These are phyloP conservation scores for Pristionchus mayeri DNA, from an alignment of 2,888 invertebrate genomes.

Conservation along the genomic window DNA sequence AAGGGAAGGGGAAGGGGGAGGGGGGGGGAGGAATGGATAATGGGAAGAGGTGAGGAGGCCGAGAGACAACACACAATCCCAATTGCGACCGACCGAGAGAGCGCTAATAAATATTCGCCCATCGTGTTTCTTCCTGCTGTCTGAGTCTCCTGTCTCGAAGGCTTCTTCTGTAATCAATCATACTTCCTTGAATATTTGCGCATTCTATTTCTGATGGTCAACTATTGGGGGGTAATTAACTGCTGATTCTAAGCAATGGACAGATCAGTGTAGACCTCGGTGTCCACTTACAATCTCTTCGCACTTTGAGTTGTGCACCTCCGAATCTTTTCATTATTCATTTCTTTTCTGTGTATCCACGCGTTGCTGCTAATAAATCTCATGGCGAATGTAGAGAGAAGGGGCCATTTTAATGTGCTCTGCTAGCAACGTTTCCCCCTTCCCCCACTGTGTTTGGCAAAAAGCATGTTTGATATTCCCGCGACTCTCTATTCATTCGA, in stretches of 20 bases:
- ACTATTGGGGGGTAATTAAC: too few species aligned
- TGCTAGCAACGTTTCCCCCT: not conserved
- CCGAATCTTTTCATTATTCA: conserved; percentile 18
- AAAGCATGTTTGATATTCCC: not conserved
- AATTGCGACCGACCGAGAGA: not conserved
- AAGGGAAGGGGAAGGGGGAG: not conserved
- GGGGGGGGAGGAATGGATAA: not conserved
- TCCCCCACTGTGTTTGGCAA: not conserved
- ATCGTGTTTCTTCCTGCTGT: not conserved
- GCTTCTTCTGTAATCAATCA: too few species aligned
- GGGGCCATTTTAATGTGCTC: conserved; percentile 17
- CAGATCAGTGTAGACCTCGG: not conserved
- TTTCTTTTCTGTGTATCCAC: conserved; percentile 14
- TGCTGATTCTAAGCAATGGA: not conserved
- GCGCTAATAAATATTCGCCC: not conserved
- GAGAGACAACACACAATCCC: not conserved
- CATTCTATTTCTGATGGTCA: too few species aligned
- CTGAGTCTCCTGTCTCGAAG: not conserved
- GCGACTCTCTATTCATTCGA: not conserved
- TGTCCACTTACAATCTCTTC: not conserved
- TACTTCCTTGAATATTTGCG: too few species aligned
- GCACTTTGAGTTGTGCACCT: not conserved
- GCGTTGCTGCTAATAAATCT: conserved; percentile 34
- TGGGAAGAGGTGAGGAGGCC: conserved; percentile 12
- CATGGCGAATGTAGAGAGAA: not conserved